Conservation (phyloP, 2,797 vertebrate genomes). For the Chaenodraco wilsoni region DNA sequence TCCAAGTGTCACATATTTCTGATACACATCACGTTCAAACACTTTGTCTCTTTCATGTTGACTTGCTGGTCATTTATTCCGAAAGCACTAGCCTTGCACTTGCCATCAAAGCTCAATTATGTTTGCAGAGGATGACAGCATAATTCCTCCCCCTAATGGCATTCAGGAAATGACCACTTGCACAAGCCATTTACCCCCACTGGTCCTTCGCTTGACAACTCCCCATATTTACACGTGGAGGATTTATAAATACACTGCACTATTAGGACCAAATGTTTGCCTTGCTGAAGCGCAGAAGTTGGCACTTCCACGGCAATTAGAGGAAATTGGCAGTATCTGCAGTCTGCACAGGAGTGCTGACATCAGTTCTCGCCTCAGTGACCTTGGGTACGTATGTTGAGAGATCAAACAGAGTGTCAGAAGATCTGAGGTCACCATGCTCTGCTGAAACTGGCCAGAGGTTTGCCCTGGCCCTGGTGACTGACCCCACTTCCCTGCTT, state of each 20-base stretch:
- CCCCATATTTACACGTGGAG: constrained; percentile 56
- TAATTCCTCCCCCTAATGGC: constrained; percentile 57
- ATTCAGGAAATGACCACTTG: constrained; percentile 77
- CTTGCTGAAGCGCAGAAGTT: constrained; percentile 59
- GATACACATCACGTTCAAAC: constrained; percentile 10
- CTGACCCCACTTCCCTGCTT: constrained; percentile 67
- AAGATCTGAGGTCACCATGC: constrained; percentile 65
- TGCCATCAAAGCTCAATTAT: constrained; percentile 47
- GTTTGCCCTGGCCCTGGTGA: constrained; percentile 39
- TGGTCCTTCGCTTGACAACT: constrained; percentile 41
- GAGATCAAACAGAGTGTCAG: constrained; percentile 72
- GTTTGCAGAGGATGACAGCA: constrained; percentile 57
- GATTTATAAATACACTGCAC: constrained; percentile 49
- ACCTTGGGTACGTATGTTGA: constrained; percentile 69
- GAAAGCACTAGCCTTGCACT: constrained; percentile 47
- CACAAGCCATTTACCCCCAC: constrained; percentile 58
- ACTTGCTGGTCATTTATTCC: constrained; percentile 39
- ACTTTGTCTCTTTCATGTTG: constrained; percentile 31
- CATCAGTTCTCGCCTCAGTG: constrained; percentile 71
- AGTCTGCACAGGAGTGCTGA: constrained; percentile 65
- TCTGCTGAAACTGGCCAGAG: constrained; percentile 76
- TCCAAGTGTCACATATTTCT: background rate
- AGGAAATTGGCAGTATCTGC: constrained; percentile 71
- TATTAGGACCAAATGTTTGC: constrained; percentile 72
- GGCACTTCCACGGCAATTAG: constrained; percentile 75